Conservation (phyloP, 2,797 vertebrate species). For the Liparis tanakae region DNA sequence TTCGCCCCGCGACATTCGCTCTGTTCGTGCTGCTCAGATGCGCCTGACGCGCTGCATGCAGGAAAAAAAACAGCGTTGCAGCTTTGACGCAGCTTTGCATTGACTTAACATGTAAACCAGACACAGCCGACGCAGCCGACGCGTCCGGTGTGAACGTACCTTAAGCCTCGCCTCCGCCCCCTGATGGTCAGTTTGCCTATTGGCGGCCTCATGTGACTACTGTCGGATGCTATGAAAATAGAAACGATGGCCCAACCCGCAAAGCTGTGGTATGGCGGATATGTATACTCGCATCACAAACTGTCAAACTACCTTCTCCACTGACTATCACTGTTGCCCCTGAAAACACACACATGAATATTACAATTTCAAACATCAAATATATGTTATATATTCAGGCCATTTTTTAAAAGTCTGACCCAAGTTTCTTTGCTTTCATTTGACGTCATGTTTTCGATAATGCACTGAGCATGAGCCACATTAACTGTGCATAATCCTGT, state of each 20-base stretch:
- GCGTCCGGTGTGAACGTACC: no score
- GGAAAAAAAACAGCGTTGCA: no score
- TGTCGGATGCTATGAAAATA: neutral
- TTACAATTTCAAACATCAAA: constrained; percentile 9
- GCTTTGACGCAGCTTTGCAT: no score
- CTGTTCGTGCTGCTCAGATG: no score
- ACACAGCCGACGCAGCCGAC: no score
- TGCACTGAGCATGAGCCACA: constrained; percentile 24
- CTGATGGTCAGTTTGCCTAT: neutral
- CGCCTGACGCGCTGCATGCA: no score
- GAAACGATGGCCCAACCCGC: neutral
- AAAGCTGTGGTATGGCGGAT: constrained; percentile 31
- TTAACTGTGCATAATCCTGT: constrained; percentile 46
- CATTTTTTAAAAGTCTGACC: constrained; percentile 4
- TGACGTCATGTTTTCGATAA: constrained; percentile 16
- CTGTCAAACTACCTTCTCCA: neutral
- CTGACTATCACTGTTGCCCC: constrained; percentile 28
- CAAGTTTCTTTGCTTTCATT: constrained; percentile 24
- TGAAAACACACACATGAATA: constrained; percentile 12
- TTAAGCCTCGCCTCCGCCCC: neutral
- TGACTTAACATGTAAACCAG: no score
- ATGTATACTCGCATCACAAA: constrained; percentile 44
- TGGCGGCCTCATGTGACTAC: neutral
- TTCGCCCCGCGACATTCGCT: no score
- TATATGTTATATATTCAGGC: neutral